These are phyloP conservation scores for Sinella curviseta DNA, from an alignment of 1,140 invertebrate species.

Conservation along the genomic window DNA sequence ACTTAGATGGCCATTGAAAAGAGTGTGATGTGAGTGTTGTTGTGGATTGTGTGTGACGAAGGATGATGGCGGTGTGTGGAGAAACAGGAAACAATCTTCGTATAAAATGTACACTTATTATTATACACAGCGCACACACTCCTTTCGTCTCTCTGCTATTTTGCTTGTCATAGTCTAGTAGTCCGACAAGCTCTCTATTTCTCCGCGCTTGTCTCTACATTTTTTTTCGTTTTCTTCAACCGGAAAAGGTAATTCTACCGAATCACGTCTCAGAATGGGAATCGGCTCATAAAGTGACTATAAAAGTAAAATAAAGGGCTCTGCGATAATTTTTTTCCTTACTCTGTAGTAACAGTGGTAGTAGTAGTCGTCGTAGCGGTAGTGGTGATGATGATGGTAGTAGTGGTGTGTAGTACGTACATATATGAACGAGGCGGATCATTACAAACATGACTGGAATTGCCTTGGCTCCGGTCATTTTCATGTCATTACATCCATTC, in stretches of 20 bases:
- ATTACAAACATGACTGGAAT: conserved; percentile 22
- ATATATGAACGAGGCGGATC: too few relatives aligned
- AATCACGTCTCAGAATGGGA: conserved; percentile 49
- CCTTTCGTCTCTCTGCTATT: neutral
- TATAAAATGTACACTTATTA: conserved; percentile 21
- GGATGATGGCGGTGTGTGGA: neutral
- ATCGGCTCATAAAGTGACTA: conserved; percentile 49
- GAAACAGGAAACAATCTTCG: neutral
- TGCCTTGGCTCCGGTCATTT: conserved; percentile 1
- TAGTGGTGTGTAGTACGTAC: neutral
- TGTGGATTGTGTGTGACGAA: neutral
- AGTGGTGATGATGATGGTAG: too few relatives aligned
- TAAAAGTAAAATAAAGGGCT: conserved; percentile 49
- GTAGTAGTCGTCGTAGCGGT: too few relatives aligned
- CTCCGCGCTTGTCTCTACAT: too few relatives aligned
- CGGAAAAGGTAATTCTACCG: conserved; percentile 46
- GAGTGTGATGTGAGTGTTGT: too few relatives aligned
- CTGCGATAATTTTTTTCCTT: conserved; percentile 46
- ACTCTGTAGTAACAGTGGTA: too few relatives aligned
- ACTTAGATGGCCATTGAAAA: too few relatives aligned
- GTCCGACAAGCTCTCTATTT: too few relatives aligned
- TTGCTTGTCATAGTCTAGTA: too few relatives aligned
- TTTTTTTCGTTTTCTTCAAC: too few relatives aligned
- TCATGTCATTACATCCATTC: conserved; percentile 23
- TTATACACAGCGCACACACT: neutral